Conservation (phyloP, 1,140 invertebrate species). For the Lepidurus arcticus region DNA sequence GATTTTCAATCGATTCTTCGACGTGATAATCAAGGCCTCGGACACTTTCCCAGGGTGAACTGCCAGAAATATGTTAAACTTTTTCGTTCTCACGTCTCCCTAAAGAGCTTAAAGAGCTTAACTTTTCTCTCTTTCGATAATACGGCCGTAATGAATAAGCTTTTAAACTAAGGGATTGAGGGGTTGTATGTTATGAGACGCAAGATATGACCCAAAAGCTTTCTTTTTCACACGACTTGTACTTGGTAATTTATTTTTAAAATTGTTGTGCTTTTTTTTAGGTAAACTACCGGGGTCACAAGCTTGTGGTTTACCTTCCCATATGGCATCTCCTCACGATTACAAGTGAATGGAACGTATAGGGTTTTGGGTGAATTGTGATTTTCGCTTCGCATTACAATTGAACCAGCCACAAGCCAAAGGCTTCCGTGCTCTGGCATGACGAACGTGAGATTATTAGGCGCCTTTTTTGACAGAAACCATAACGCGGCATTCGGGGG, state of each 20-base stretch:
- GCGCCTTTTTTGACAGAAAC: background rate
- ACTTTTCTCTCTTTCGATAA: background rate
- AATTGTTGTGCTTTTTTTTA: background rate
- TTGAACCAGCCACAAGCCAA: background rate
- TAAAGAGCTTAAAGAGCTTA: background rate
- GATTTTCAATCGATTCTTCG: background rate
- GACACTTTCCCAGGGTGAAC: background rate
- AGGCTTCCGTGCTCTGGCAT: background rate
- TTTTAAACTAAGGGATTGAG: background rate
- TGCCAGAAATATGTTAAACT: background rate
- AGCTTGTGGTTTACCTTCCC: background rate
- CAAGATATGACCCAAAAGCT: background rate
- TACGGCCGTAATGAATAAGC: background rate
- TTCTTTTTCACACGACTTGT: conserved; percentile 14
- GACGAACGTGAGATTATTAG: background rate
- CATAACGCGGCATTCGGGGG: background rate
- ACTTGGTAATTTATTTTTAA: background rate
- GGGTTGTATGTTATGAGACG: background rate
- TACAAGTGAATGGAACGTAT: background rate
- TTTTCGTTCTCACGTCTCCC: background rate
- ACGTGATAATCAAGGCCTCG: background rate
- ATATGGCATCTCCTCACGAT: background rate
- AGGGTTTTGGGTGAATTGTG: background rate
- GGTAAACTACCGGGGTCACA: background rate
- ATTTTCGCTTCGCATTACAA: background rate